Evolutionary conservation across 1,140 invertebrate genomes (phyloP), one percentile per base, ranked within the genome.

Genomic region (Hyphantria cunea): DNA sequence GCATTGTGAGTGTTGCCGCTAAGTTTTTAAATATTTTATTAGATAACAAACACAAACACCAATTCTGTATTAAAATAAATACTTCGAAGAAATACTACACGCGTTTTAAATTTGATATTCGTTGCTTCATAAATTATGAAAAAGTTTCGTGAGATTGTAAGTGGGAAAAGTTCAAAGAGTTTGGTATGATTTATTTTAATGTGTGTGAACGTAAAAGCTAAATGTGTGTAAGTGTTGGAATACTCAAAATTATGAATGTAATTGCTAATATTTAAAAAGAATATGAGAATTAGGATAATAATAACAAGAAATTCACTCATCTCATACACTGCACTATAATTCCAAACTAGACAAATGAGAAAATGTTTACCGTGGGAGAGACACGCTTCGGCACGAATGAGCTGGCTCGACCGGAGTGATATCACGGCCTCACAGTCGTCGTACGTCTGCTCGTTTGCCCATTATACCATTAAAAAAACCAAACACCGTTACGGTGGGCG

Each of bases 31-130:
- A 32, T 42, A 54, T 51, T 34, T 33, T 37, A 37, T 39, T 37
- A 13, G 12, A 39, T 25, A 10, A 51, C 12, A 8, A 3, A 15
- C 9, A 6, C 15, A 8, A 31, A 2, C 3, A 12, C 10, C 41
- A 15, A 3, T 11, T 11, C 17, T 8, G 25, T 15, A 12, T 44
- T 0, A 42, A 54, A 44, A 54, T 42, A 32, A 32, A 15, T 13
- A 44, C 34, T 11, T 41, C 14, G 14, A 42, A 44, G n/a, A 42
- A 45, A 45, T 33, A 45, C 15, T 31, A 55, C n/a, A 11, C 13
- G 32, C 15, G 25, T 55, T 55, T 47, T 58, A 49, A 39, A n/a
- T 14, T 13, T 49, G 39, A 39, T 49, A 58, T 31, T 49, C 9
- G 45, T 58, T 25, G n/a, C 32, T 58, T 7, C 13, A 39, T 58